Conservation (phyloP, 2,797 vertebrate species). For the Pseudochromis fuscus region DNA sequence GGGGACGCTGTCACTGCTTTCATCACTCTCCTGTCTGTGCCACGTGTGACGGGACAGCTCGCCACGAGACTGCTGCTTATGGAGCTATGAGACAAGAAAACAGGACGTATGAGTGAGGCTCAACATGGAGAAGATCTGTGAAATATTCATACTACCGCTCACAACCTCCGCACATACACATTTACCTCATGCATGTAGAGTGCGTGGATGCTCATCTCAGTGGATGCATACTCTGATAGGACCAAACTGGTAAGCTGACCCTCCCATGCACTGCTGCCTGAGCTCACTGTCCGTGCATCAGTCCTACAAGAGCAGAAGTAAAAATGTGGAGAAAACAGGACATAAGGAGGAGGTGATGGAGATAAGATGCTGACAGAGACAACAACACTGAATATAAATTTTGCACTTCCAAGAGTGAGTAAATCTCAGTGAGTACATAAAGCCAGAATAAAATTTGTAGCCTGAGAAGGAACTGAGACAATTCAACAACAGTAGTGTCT, state of each 20-base stretch:
- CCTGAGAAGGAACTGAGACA: not conserved
- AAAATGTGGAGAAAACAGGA: slow-evolving; percentile 9
- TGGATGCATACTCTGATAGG: slow-evolving; percentile 96
- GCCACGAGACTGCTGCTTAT: slow-evolving; percentile 94
- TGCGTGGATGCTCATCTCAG: slow-evolving; percentile 98
- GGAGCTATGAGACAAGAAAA: slow-evolving; percentile 63
- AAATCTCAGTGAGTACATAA: not conserved
- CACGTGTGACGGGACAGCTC: slow-evolving; percentile 94
- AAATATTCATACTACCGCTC: not conserved
- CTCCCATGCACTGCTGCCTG: slow-evolving; percentile 97
- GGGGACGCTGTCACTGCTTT: slow-evolving; percentile 92
- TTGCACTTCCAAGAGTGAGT: not conserved
- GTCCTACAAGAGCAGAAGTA: slow-evolving; percentile 78
- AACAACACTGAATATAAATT: not conserved
- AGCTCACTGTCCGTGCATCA: slow-evolving; percentile 93
- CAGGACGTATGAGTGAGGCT: not conserved
- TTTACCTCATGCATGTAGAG: slow-evolving; percentile 97
- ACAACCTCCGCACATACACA: not conserved
- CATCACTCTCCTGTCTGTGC: slow-evolving; percentile 96
- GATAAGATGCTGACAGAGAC: not conserved
- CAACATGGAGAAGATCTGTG: not conserved
- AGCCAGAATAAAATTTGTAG: not conserved
- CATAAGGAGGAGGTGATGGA: not conserved
- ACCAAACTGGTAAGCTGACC: slow-evolving; percentile 95
- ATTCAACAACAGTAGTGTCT: slow-evolving; percentile 23